phyloP scores from a whole-genome alignment of 2,113 vertebrate species.

The Spheniscus mendiculus region DNA sequence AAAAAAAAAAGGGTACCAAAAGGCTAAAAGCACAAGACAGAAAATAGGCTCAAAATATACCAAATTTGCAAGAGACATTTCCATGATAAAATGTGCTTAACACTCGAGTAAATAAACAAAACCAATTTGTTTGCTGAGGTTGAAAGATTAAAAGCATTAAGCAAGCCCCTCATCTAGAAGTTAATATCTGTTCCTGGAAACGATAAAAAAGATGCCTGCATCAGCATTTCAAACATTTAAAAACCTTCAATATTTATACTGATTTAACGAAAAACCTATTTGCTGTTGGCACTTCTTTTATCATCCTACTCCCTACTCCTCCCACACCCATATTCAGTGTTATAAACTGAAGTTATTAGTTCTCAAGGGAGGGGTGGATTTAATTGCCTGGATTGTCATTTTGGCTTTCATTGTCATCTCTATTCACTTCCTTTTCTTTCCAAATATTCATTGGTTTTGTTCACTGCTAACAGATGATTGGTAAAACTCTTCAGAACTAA shows the following conservation, averaged over 20 bases:
- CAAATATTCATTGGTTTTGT: neutral
- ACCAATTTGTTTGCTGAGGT: neutral
- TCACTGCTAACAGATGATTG: neutral
- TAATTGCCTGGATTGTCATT: neutral
- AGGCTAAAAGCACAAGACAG: conserved; percentile 25
- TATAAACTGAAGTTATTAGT: neutral
- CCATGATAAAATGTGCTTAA: neutral
- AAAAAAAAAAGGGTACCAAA: neutral
- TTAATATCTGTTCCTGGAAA: conserved; percentile 1
- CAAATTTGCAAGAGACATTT: conserved; percentile 34
- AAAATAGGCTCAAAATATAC: neutral
- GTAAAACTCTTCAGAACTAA: neutral
- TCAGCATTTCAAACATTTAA: conserved; percentile 11
- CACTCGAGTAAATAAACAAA: conserved; percentile 39
- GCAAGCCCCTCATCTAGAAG: neutral
- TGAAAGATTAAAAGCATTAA: conserved; percentile 47
- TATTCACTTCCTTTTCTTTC: neutral
- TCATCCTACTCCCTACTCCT: neutral
- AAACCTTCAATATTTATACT: conserved; percentile 7
- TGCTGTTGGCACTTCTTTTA: neutral
- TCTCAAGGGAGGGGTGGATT: neutral
- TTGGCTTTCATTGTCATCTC: neutral
- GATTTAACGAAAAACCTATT: neutral
- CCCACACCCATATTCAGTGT: neutral
- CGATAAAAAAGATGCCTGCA: neutral